These are phyloP conservation scores for Eupeodes luniger DNA, from an alignment of 2,888 invertebrate species.

Conservation along the genomic window DNA sequence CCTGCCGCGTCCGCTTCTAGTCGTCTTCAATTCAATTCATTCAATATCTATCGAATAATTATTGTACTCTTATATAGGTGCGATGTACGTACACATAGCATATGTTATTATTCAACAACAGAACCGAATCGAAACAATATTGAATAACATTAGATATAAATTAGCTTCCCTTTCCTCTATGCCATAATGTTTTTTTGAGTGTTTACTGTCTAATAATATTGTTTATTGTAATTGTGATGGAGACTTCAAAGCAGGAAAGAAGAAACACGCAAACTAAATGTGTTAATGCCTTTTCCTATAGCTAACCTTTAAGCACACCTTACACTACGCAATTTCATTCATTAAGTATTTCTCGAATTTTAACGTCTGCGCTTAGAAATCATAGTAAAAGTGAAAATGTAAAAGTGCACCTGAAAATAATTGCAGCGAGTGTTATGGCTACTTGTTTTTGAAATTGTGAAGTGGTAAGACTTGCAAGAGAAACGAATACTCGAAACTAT, in stretches of 20 bases:
- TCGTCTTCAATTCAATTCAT: conserved; percentile 50
- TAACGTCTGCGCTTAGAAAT: conserved; percentile 44
- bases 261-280: background rate
- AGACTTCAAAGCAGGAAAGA: conserved; percentile 38
- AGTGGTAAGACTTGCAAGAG: too few species aligned
- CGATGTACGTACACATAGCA: background rate
- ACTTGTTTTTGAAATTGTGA: background rate
- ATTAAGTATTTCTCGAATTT: conserved; percentile 55
- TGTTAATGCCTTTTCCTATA: background rate
- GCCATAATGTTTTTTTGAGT: background rate
- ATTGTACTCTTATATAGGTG: too few species aligned
- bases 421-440: too few species aligned
- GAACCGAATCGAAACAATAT: conserved; percentile 63
- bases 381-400: background rate
- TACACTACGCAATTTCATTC: conserved; percentile 43
- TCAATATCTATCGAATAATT: conserved; percentile 51
- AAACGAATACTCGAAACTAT: too few species aligned
- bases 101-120: conserved; percentile 43
- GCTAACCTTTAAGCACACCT: background rate
- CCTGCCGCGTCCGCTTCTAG: background rate
- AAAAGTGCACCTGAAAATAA: background rate
- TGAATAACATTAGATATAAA: background rate
- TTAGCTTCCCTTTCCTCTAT: background rate
- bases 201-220: background rate
- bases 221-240: background rate